These are phyloP conservation scores for Pipra filicauda DNA, from an alignment of 2,113 vertebrate genomes.

Conservation along the genomic window DNA sequence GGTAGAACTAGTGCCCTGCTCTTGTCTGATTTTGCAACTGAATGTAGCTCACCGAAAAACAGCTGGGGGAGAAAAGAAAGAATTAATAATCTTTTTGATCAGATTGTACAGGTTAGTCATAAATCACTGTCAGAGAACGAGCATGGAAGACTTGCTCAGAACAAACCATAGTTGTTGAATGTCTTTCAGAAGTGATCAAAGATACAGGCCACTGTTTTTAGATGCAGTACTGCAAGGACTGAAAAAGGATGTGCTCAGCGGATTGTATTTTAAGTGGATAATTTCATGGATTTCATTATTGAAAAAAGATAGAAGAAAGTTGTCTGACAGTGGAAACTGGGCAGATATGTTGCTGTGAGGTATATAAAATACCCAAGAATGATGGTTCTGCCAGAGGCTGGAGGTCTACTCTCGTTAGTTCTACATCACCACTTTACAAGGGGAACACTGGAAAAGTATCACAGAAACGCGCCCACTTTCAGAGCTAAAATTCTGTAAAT, in stretches of 20 bases:
- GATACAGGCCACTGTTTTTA: not conserved
- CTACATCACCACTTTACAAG: not conserved
- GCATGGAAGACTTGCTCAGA: not conserved
- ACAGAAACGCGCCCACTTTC: not conserved
- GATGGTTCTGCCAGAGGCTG: not conserved
- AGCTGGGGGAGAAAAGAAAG: not conserved
- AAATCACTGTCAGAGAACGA: constrained; percentile 22
- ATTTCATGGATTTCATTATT: not conserved
- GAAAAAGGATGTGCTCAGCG: not conserved
- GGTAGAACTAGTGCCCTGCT: not conserved
- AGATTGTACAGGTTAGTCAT: constrained; percentile 22
- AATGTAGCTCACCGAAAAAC: not conserved
- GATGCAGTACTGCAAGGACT: not conserved
- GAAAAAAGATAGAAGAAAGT: not conserved
- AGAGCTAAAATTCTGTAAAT: not conserved
- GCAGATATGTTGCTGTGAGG: not conserved
- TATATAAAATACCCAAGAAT: not conserved
- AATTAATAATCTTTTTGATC: constrained; percentile 26
- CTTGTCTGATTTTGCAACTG: not conserved
- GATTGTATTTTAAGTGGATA: not conserved
- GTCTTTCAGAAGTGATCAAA: constrained; percentile 7
- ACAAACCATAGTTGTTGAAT: not conserved
- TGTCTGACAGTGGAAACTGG: not conserved
- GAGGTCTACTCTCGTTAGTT: not conserved
- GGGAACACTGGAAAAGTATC: not conserved